Percentiles rank a stretch among this genome's conserved stretches.
Evolutionary conservation across 2,113 vertebrate genomes (phyloP).

Genomic region (Cynocephalus volans): DNA sequence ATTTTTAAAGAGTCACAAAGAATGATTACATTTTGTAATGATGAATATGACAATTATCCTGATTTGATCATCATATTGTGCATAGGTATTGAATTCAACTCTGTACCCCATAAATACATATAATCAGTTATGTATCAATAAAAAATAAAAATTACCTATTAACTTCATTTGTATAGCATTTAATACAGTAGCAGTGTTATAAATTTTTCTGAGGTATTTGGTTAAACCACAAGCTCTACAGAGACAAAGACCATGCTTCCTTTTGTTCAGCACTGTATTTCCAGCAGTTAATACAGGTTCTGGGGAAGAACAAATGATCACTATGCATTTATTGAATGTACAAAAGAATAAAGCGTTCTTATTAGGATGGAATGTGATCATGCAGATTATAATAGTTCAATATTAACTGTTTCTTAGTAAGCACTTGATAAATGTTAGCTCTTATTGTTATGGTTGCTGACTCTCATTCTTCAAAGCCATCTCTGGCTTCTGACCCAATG

Average conservation of each 20-base stretch:
- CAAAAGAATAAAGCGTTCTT: neutral
- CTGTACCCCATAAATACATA: no score
- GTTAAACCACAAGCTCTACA: neutral
- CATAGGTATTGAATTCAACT: no score
- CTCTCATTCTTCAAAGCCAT: neutral
- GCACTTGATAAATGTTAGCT: neutral
- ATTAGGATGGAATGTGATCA: neutral
- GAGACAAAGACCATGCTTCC: neutral
- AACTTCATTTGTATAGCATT: neutral
- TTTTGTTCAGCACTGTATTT: neutral
- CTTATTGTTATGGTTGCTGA: neutral
- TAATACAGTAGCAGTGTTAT: neutral
- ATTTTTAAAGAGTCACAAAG: no score
- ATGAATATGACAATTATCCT: no score
- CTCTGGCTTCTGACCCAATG: neutral
- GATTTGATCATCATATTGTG: no score
- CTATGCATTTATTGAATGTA: neutral
- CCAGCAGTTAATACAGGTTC: neutral
- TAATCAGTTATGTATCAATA: no score
- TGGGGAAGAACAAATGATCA: neutral
- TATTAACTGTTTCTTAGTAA: neutral
- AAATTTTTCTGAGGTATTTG: constrained; percentile 40
- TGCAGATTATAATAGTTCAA: neutral
- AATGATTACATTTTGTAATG: no score
- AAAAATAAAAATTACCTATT: no score